Evolutionary conservation across 2,797 vertebrate species (phyloP), one percentile per base, ranked within the genome.

Genomic region (Acropternis orthonyx): DNA sequence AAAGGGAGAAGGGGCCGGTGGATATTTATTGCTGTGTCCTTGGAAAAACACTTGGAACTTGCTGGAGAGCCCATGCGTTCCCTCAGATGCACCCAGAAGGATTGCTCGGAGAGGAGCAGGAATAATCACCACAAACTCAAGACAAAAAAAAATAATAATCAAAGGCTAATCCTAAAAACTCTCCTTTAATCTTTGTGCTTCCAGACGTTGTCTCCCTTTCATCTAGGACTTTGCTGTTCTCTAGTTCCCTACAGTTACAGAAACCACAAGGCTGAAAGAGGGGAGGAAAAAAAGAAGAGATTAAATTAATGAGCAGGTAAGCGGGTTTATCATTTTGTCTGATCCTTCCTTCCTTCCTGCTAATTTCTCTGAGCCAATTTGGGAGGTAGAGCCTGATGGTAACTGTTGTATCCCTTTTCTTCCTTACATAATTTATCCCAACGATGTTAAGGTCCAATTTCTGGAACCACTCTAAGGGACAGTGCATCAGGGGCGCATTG

Each of bases 271-370:
- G 93, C 83, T 68, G 21, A 41, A 55, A 73, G 10, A 92, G 73
- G 76, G 89, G 55, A 80, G 78, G 86, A 92, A 83, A 88, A 91
- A 88, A 46, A 79, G 61, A 80, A 76, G 86, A 95, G 95, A 97
- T 98, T 97, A 97, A 96, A 95, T 96, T 98, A 98, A 98, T 96
- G 97, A 98, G 97, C 96, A 97, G 96, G 97, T 98, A 96, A 97
- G 98, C 96, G 85, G 97, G 96, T 97, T 97, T 97, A 96, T 98
- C 95, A 97, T 97, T 98, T 97, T n/a, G 17, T 97, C 97, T 97
- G 97, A 97, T 97, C 97, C 95, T 92, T 96, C 95, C 94, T 97
- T 96, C 96, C 96, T 97, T 97, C 96, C 90, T 93, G 95, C 92
- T 97, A 93, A 97, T 97, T 97, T 97, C 93, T 93, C 95, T 74